Percentiles rank a stretch among this genome's conserved stretches.
These are phyloP conservation scores for Chionis minor DNA, from an alignment of 2,113 vertebrate genomes.

Conservation along the genomic window DNA sequence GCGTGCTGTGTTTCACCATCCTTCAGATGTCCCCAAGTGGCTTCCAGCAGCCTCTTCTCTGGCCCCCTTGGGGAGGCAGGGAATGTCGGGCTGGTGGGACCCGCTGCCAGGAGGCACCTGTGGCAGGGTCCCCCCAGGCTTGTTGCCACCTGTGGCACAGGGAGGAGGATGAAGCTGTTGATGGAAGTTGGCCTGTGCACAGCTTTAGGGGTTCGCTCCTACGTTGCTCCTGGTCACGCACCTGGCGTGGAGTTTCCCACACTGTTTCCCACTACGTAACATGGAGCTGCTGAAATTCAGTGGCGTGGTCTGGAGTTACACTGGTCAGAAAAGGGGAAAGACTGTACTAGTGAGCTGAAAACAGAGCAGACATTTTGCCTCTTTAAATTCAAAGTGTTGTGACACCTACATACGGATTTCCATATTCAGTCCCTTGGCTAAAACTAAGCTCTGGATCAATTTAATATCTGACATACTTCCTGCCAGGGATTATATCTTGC, in stretches of 20 bases:
- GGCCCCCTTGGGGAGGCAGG: accelerated
- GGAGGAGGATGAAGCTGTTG: accelerated
- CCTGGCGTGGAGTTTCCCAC: neutral
- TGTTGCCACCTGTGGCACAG: too few relatives aligned
- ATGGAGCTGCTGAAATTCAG: neutral
- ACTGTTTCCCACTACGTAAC: accelerated
- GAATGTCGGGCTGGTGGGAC: accelerated
- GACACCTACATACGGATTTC: neutral
- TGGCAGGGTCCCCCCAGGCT: too few relatives aligned
- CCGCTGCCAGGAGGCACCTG: accelerated
- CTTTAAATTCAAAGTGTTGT: neutral
- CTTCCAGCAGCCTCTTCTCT: neutral
- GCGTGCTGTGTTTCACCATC: accelerated
- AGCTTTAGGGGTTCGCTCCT: accelerated
- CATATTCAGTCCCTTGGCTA: neutral
- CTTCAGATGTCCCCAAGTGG: accelerated
- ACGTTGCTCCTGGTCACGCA: accelerated
- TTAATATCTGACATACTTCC: conserved; percentile 18
- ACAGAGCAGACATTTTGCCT: neutral
- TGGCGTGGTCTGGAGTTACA: accelerated
- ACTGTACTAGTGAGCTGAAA: neutral
- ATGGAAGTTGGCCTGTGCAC: accelerated
- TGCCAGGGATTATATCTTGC: conserved; percentile 45
- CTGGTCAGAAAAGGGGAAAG: neutral
- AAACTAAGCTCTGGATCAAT: conserved; percentile 36